Conservation (phyloP, 1,140 invertebrate genomes). For the Thereuonema tuberculata region DNA sequence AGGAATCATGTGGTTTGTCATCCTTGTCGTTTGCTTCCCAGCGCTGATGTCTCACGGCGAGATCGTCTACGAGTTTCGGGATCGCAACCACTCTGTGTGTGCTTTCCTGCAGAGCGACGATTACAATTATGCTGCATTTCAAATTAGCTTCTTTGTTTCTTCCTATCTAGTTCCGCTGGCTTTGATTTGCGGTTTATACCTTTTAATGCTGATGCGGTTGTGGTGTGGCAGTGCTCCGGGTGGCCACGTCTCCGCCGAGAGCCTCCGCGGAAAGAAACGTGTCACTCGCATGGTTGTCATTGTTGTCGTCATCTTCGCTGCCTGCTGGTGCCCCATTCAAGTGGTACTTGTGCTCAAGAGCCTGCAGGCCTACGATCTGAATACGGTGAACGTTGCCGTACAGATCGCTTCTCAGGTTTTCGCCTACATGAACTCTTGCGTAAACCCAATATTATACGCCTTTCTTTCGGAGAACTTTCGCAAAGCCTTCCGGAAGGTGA, state of each 20-base stretch:
- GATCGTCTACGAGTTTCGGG: constrained; percentile 45
- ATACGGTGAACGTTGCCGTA: constrained; percentile 46
- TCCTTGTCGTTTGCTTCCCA: constrained; percentile 57
- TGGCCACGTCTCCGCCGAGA: constrained; percentile 50
- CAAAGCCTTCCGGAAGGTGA: constrained; percentile 59
- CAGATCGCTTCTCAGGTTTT: constrained; percentile 79
- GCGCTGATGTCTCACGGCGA: constrained; percentile 65
- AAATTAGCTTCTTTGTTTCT: constrained; percentile 67
- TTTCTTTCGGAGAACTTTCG: constrained; percentile 77
- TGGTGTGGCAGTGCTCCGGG: constrained; percentile 65
- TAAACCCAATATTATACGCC: constrained; percentile 92
- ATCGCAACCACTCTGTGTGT: constrained; percentile 44
- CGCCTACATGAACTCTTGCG: constrained; percentile 87
- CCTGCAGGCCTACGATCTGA: constrained; percentile 49
- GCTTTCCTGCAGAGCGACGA: constrained; percentile 47
- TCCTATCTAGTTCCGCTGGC: constrained; percentile 70
- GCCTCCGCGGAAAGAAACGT: constrained; percentile 66
- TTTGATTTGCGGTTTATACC: constrained; percentile 78
- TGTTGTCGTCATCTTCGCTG: constrained; percentile 84
- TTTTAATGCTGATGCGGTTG: constrained; percentile 73
- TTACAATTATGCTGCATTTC: constrained; percentile 53
- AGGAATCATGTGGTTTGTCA: constrained; percentile 58
- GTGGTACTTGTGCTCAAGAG: constrained; percentile 67
- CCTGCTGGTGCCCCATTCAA: constrained; percentile 93
- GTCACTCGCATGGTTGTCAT: constrained; percentile 88